Base-by-base conservation (phyloP, 1,140 invertebrate genomes). In the Hyposmocoma kahamanoa region DNA sequence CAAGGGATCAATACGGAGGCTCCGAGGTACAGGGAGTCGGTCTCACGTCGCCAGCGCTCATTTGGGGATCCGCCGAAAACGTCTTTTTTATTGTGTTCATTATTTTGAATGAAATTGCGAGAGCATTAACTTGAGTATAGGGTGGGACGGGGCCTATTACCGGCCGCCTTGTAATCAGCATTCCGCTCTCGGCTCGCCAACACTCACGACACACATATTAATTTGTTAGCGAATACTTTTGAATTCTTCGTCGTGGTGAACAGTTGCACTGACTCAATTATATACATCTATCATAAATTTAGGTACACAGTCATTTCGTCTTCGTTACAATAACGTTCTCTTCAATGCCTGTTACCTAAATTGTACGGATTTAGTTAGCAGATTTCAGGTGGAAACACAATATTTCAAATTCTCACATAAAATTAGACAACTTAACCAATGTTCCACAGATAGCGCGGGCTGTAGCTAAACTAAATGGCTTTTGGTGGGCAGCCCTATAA, bases 101-200 rank as follows among this genome's bases (percentile, higher is more conserved):
- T 80, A 80, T 78, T 75, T 74, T 70, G 69, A 82, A 72, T 73
- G 68, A 84, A 85, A 83, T 83, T 83, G 82, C 78, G 77, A 83
- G 82, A 80, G 76, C 74, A 83, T 83, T 82, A 82, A 72, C 53
- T 70, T 83, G 77, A 83, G 67, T 85, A 79, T 82, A 80, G 82
- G 81, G 73, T 84, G 72, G 72, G 76, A 62, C 65, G 65, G 62
- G 67, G 53, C 54, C 64, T 68, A 76, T 77, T 81, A 81, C 71
- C 60, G 49, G 34, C 62, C 54, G 71, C 73, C 68, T 75, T 81
- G 60, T 81, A 74, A 82, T 82, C 75, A 70, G 53, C 34, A 45
- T 38, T 42, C 48, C 53, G 56, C 56, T 53, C 62, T 34, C 57
- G 48, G 54, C 62, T 43, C 56, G 52, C 43, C 49, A 45, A 47